phyloP scores from a whole-genome alignment of 1,140 invertebrate genomes.

The Diabrotica virgifera region DNA sequence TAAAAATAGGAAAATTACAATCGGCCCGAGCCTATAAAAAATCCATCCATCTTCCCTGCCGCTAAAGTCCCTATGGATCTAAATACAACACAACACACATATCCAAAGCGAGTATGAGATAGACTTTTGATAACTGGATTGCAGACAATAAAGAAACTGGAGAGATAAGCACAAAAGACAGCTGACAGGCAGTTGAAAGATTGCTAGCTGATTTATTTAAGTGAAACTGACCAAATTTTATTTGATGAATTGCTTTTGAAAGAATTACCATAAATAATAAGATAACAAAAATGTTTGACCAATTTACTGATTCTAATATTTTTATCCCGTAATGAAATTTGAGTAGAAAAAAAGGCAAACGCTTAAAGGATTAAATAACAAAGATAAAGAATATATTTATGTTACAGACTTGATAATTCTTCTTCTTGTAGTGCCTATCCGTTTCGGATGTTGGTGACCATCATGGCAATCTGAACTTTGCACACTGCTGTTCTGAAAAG shows the following conservation, averaged over 20 bases:
- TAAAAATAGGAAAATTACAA: too few species aligned
- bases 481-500: too few species aligned
- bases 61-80: constrained; percentile 35
- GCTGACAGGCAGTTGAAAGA: constrained; percentile 45
- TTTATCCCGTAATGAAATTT: too few species aligned
- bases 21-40: constrained; percentile 41
- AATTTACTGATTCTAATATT: too few species aligned
- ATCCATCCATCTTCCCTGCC: constrained; percentile 43
- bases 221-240: constrained; percentile 17
- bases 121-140: constrained; percentile 47
- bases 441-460: too few species aligned
- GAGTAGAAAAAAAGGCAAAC: too few species aligned
- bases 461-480: too few species aligned
- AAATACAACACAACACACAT: constrained; percentile 18
- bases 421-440: too few species aligned
- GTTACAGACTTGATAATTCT: too few species aligned
- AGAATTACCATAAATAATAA: neutral
- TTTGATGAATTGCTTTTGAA: constrained; percentile 1
- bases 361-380: too few species aligned
- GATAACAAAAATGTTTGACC: too few species aligned
- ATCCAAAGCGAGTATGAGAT: constrained; percentile 20
- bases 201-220: constrained; percentile 28
- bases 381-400: too few species aligned
- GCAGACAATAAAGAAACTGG: constrained; percentile 44
- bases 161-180: constrained; percentile 44